phyloP scores from a whole-genome alignment of 2,113 vertebrate species.

The Zosterops lateralis region DNA sequence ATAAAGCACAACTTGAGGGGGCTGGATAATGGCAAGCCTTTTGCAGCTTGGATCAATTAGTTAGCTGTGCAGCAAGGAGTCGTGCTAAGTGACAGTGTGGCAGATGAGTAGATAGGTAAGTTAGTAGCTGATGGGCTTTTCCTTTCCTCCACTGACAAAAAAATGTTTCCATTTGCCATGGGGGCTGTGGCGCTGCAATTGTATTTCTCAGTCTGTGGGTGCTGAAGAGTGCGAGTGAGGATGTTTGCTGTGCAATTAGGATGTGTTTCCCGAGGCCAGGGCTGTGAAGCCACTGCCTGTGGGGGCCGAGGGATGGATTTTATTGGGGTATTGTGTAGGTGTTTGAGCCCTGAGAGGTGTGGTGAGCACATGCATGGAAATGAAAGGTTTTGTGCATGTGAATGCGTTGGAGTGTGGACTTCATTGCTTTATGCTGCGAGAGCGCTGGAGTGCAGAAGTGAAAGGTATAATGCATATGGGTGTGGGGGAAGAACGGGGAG shows the following conservation, averaged over 20 bases:
- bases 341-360: neutral
- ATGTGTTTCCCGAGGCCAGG: neutral
- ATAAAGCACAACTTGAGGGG: neutral
- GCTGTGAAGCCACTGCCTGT: neutral
- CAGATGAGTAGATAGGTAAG: neutral
- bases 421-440: neutral
- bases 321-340: neutral
- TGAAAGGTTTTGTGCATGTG: neutral
- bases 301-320: neutral
- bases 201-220: neutral
- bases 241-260: neutral
- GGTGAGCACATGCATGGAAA: neutral
- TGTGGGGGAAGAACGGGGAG: neutral
- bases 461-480: neutral
- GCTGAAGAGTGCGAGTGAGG: neutral
- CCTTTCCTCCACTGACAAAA: neutral
- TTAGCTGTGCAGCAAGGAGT: neutral
- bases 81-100: neutral
- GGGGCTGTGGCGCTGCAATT: neutral
- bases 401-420: neutral
- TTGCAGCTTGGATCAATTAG: neutral
- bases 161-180: neutral
- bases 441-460: neutral
- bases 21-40: neutral
- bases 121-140: neutral